Base-by-base conservation (phyloP, 2,797 vertebrate species). In the Moxostoma hubbsi region DNA sequence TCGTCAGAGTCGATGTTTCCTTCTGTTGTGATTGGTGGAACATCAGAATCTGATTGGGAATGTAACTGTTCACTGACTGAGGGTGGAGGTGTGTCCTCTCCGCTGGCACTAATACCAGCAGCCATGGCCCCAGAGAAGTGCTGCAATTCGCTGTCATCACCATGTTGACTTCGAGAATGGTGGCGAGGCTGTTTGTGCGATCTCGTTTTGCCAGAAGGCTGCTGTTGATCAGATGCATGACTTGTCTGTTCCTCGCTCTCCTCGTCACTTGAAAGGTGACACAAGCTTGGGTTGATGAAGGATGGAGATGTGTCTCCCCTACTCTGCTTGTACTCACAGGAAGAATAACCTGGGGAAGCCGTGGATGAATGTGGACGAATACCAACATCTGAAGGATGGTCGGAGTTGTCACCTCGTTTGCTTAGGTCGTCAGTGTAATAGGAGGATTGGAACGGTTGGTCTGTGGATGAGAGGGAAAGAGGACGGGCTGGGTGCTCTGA, bases 11-110 rank as follows among this genome's bases (percentile, higher is more conserved):
- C 97, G 59, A 95, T 92, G 89, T 95, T 95, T 15, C 94, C 95
- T 67, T 97, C 96, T 1, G 94, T 96, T 5, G 96, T 94, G 83
- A 94, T 96, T 10, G 96, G 96, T 0, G 94, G 96, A 8, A 93
- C 93, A 13, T 99, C 98, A 0, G 97, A 98, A 89, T 99, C 98
- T 13, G 98, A 98, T 84, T 99, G 97, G 73, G 97, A 98, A 66
- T 94, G 95, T 75, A 96, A 91, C 6, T 97, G 98, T 83, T 99
- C 97, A 2, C 97, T 99, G 85, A 94, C 93, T 0, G 98, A 99
- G 0, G 96, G 98, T 6, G 98, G 97, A 1, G 98, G 98, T 0
- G 98, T 99, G 85, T 99, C 98, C 81, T 98, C 97, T 12, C 91
- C 91, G 51, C 91, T 93, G 55, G 92, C 85, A 8, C 87, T 89